Base-by-base conservation (phyloP, 2,797 vertebrate genomes). In the Semaprochilodus insignis region DNA sequence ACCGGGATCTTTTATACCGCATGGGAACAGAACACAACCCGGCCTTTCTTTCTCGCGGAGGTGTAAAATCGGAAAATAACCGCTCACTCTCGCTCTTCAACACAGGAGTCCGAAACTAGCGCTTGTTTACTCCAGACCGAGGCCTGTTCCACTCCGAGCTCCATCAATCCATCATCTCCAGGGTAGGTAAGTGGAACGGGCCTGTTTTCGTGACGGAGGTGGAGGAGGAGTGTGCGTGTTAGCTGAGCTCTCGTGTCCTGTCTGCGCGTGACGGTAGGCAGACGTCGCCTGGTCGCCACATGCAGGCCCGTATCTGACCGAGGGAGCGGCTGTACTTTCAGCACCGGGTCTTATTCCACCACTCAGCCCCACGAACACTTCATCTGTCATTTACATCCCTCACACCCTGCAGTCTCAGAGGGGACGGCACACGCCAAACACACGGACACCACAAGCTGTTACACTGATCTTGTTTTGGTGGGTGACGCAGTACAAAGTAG, bases 121-220 rank as follows among this genome's bases (percentile, higher is more conserved):
- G 17, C 85, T 90, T 93, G 91, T 94, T 94, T 93, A 93, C 89
- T 87, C 90, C 90, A 92, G 88, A 84, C 82, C 81, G 77, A 67
- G 15, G 83, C 83, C 88, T 88, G 91, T 57, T 91, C 88, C 88
- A 84, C 80, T 89, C 89, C 89, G 87, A 89, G 88, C 88, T 87
- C 91, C 88, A 88, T 93, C 91, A 92, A 93, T 94, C 93, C 90
- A 92, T 95, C 93, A 93, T 92, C 92, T 93, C 87, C 86, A 88
- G 5, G 25, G 87, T 90, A 86, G 91, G 89, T 90, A 90, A 92
- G 90, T 87, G 90, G 91, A 90, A 27, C 36, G 40, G 67, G 63
- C 17, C 1, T 44, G 36, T 48, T 27, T 36, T 67, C 15, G 48
- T 67, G 25, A 65, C 6, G 23, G 62, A 65, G 62, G 62, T 65